Conservation (phyloP, 2,113 vertebrate genomes). For the Syrrhaptes paradoxus region DNA sequence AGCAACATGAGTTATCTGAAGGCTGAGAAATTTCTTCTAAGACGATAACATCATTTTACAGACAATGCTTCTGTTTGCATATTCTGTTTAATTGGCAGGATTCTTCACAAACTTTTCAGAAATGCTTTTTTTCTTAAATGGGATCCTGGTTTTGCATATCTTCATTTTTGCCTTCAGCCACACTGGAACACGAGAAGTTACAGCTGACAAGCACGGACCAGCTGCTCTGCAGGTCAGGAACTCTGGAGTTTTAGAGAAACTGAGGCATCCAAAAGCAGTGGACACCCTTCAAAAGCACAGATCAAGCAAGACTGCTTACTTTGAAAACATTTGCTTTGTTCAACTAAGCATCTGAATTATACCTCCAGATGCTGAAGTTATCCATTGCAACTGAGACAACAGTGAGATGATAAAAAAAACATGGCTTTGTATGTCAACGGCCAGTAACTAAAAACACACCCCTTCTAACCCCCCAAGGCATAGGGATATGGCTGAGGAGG, state of each 20-base stretch:
- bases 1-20: not conserved
- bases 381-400: not conserved
- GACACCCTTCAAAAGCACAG: not conserved
- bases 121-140: not conserved
- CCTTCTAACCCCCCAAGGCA: fast-evolving
- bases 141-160: not conserved
- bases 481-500: fast-evolving
- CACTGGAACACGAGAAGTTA: not conserved
- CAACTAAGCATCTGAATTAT: not conserved
- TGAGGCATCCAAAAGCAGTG: not conserved
- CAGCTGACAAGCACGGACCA: not conserved
- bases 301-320: not conserved
- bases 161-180: not conserved
- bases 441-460: fast-evolving
- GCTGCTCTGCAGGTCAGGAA: not conserved
- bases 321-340: not conserved
- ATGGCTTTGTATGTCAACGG: not conserved
- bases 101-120: not conserved
- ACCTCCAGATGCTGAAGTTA: not conserved
- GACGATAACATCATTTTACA: not conserved
- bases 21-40: not conserved
- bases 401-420: not conserved
- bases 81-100: not conserved
- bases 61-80: not conserved
- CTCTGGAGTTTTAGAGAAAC: not conserved